These are phyloP conservation scores for Leptinotarsa juncta DNA, from an alignment of 2,888 invertebrate species.

Conservation along the genomic window DNA sequence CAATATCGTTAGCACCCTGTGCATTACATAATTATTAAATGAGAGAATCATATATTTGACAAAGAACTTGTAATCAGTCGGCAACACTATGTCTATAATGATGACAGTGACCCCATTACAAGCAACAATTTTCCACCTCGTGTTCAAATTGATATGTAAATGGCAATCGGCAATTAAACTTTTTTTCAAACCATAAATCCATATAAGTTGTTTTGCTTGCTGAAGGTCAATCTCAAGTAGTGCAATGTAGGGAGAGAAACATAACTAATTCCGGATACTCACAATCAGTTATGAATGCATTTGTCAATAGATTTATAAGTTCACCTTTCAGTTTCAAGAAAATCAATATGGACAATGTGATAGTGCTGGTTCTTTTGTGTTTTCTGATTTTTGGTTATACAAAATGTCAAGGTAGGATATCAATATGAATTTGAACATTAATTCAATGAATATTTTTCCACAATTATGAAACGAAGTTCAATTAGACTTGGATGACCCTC, in stretches of 20 bases:
- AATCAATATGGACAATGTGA: constrained; percentile 5
- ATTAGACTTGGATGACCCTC: too few species aligned
- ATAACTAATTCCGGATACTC: background rate
- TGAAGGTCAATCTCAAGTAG: constrained; percentile 7
- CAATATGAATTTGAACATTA: background rate
- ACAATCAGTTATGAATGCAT: constrained; percentile 11
- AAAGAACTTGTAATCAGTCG: background rate
- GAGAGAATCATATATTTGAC: background rate
- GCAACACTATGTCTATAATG: background rate
- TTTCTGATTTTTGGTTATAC: background rate
- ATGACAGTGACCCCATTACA: constrained; percentile 4
- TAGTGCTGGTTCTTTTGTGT: constrained; percentile 2
- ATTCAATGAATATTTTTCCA: too few species aligned
- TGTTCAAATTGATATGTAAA: background rate
- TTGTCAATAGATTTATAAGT: background rate
- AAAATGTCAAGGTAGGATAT: constrained; percentile 5
- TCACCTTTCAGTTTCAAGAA: background rate
- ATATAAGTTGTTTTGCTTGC: background rate
- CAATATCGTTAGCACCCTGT: too few species aligned
- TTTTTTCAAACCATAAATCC: constrained; percentile 2
- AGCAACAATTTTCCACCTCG: constrained; percentile 6
- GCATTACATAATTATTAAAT: too few species aligned
- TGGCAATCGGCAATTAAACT: background rate
- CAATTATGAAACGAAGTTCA: too few species aligned
- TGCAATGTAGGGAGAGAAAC: constrained; percentile 4